Conservation (phyloP, 1,140 invertebrate species). For the Rhynchophorus ferrugineus region DNA sequence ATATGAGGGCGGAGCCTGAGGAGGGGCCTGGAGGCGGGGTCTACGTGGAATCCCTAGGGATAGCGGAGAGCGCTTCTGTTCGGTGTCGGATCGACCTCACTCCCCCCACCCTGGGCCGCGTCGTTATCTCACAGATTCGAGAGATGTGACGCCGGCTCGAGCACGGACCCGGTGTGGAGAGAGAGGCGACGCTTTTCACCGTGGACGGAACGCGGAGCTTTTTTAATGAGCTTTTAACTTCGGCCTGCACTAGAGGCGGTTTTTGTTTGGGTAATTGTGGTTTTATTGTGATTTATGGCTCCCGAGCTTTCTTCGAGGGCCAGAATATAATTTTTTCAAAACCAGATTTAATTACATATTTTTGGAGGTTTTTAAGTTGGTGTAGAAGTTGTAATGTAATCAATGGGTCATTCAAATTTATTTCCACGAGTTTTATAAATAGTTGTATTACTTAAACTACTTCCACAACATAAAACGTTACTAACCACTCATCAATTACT, state of each 20-base stretch:
- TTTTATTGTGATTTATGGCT: constrained; percentile 18
- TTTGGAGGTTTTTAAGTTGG: too few relatives aligned
- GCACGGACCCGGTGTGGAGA: too few relatives aligned
- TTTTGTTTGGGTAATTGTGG: constrained; percentile 23
- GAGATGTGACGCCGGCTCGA: constrained; percentile 14
- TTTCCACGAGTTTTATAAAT: too few relatives aligned
- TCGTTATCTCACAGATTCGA: constrained; percentile 17
- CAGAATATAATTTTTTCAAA: too few relatives aligned
- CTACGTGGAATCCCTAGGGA: constrained; percentile 19
- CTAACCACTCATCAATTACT: too few relatives aligned
- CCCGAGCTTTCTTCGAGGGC: not conserved
- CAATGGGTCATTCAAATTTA: too few relatives aligned
- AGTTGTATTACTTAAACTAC: too few relatives aligned
- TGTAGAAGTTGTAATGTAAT: too few relatives aligned
- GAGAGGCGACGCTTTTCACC: constrained; percentile 9
- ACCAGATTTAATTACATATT: too few relatives aligned
- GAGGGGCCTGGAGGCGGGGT: constrained; percentile 15
- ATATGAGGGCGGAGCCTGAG: constrained; percentile 19
- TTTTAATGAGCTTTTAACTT: constrained; percentile 23
- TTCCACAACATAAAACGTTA: too few relatives aligned
- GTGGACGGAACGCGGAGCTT: constrained; percentile 18
- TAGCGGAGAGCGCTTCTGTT: constrained; percentile 9
- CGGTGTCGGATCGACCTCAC: not conserved
- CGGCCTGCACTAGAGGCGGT: constrained; percentile 17
- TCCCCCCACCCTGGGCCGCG: not conserved